A percentile compares a stretch with the other conserved stretches of the same genome.
phyloP scores from a whole-genome alignment of 1,140 invertebrate genomes.

The Drosophila willistoni region DNA sequence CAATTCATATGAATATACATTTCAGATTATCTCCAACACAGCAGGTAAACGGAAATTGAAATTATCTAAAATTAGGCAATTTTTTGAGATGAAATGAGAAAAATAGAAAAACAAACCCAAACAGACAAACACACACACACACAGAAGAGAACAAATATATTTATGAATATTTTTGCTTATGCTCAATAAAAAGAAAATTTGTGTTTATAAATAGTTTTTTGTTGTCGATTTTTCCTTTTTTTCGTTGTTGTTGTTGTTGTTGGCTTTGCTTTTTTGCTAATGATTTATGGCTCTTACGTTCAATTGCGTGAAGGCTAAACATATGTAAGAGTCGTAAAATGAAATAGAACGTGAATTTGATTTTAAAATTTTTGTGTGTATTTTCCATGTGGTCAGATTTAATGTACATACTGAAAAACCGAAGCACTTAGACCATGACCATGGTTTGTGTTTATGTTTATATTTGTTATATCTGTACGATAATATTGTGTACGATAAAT shows the following conservation, averaged over 20 bases:
- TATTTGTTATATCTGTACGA: not conserved
- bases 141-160: not conserved
- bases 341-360: not conserved
- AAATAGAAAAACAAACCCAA: not conserved
- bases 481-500: not conserved
- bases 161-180: conserved; percentile 1
- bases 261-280: not conserved
- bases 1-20: no score
- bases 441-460: conserved; percentile 1
- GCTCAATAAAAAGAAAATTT: conserved; percentile 3
- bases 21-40: no score
- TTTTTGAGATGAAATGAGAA: not conserved
- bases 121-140: not conserved
- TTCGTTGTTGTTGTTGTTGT: not conserved
- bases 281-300: conserved; percentile 10
- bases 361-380: not conserved
- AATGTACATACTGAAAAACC: not conserved
- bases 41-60: conserved; percentile 9
- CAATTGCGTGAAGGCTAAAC: conserved; percentile 4
- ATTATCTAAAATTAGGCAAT: conserved; percentile 26
- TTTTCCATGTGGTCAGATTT: not conserved
- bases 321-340: conserved; percentile 8
- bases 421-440: not conserved
- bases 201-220: conserved; percentile 6
- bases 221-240: no score